A percentile compares a stretch with the other conserved stretches of the same genome.
Evolutionary conservation across 2,888 invertebrate species (phyloP).

Genomic region (Heliconius sara): DNA sequence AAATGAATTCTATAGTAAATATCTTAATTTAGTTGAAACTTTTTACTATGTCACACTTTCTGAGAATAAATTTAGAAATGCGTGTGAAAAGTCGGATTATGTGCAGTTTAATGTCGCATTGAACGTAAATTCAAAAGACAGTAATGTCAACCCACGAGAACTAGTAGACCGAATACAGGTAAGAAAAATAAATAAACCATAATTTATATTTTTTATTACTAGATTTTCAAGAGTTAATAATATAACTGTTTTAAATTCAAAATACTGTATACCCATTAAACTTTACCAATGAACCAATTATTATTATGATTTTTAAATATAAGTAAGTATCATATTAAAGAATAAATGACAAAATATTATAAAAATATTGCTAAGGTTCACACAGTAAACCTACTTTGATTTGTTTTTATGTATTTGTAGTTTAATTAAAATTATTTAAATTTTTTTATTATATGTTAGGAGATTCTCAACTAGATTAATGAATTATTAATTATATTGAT

Average conservation of each 20-base stretch:
- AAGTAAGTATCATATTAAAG: background rate
- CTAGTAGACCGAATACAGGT: conserved; percentile 76
- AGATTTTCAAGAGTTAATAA: background rate
- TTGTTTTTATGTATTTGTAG: background rate
- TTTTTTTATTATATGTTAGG: background rate
- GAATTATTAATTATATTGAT: background rate
- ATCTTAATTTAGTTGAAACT: conserved; percentile 79
- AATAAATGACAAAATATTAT: background rate
- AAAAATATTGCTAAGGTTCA: background rate
- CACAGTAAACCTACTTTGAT: background rate
- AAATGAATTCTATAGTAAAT: conserved; percentile 74
- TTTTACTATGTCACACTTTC: conserved; percentile 80
- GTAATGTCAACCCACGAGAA: conserved; percentile 72
- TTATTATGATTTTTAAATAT: background rate
- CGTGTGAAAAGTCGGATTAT: conserved; percentile 69
- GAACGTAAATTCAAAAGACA: conserved; percentile 75
- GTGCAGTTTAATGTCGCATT: conserved; percentile 76
- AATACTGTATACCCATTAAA: background rate
- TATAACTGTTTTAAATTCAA: background rate
- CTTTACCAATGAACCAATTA: background rate
- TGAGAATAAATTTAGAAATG: conserved; percentile 67
- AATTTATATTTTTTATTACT: background rate
- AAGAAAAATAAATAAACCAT: conserved; percentile 48
- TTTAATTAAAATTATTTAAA: background rate
- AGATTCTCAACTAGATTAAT: background rate